Conservation (phyloP, 2,797 vertebrate genomes). For the Margarornis squamiger region DNA sequence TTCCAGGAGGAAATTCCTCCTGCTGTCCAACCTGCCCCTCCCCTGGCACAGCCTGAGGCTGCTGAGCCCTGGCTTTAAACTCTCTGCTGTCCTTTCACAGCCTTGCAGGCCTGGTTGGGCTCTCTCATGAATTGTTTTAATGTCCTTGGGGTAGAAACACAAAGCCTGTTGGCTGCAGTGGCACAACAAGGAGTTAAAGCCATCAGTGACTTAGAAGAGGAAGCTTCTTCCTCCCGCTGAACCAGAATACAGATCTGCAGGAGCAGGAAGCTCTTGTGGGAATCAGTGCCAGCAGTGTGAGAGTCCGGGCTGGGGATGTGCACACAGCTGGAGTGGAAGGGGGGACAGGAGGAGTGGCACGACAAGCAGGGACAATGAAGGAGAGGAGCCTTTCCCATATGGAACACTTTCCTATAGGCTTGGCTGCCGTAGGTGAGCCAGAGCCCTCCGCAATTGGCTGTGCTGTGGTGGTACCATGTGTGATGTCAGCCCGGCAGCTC, state of each 20-base stretch:
- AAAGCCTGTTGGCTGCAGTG: background rate
- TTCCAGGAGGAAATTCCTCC: background rate
- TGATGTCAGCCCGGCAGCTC: constrained; percentile 57
- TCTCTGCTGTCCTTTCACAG: background rate
- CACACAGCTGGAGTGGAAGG: background rate
- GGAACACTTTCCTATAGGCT: background rate
- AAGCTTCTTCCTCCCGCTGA: background rate
- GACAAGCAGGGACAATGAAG: fast-evolving
- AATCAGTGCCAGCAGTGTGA: background rate
- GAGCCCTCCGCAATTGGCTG: constrained; percentile 43
- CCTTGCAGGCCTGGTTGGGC: fast-evolving
- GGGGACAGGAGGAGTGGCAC: background rate
- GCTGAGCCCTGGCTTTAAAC: background rate
- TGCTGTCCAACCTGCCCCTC: background rate
- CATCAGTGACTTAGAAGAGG: background rate
- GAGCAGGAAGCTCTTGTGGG: background rate
- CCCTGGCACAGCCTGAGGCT: fast-evolving
- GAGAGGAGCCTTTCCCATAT: fast-evolving
- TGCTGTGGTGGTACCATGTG: background rate
- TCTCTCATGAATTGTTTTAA: background rate
- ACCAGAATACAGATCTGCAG: fast-evolving
- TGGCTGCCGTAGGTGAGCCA: background rate
- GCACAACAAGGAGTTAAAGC: background rate
- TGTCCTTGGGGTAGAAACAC: background rate
- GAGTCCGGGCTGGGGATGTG: too few relatives aligned